A percentile compares a stretch with the other conserved stretches of the same genome.
These are phyloP conservation scores for Drosophila neotestacea DNA, from an alignment of 2,888 invertebrate genomes.

Conservation along the genomic window DNA sequence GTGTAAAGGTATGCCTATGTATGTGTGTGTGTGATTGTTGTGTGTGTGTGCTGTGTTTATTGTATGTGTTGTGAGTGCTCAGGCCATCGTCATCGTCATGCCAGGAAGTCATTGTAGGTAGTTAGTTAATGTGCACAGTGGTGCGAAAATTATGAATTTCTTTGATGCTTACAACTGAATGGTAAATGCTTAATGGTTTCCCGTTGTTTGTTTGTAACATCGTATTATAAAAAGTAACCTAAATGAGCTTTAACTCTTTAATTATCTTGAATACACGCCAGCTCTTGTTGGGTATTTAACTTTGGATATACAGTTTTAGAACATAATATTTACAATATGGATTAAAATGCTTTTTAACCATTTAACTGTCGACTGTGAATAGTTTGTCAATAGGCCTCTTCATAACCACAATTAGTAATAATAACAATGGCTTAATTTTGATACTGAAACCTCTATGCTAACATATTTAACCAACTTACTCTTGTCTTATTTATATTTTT, in stretches of 20 bases:
- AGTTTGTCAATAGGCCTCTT: too few relatives aligned
- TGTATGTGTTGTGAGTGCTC: constrained; percentile 31
- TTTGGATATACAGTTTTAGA: background rate
- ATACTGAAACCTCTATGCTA: too few relatives aligned
- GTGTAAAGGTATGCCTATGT: background rate
- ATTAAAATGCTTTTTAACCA: too few relatives aligned
- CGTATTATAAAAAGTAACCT: background rate
- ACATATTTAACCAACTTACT: too few relatives aligned
- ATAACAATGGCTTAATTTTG: too few relatives aligned
- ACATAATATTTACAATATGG: too few relatives aligned
- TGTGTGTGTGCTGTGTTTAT: constrained; percentile 10
- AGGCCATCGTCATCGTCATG: constrained; percentile 52
- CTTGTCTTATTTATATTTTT: too few relatives aligned
- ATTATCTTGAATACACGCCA: background rate
- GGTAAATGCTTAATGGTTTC: constrained; percentile 31
- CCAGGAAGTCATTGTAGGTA: constrained; percentile 78
- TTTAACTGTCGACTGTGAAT: too few relatives aligned
- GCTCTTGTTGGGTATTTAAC: background rate
- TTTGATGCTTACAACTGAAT: constrained; percentile 42
- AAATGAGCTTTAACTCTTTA: background rate
- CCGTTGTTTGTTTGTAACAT: background rate
- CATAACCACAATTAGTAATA: too few relatives aligned
- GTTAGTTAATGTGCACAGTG: constrained; percentile 82
- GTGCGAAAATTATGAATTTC: constrained; percentile 74
- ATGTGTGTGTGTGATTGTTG: constrained; percentile 1